Conservation (phyloP, 1,140 invertebrate species). For the Ylistrum balloti region DNA sequence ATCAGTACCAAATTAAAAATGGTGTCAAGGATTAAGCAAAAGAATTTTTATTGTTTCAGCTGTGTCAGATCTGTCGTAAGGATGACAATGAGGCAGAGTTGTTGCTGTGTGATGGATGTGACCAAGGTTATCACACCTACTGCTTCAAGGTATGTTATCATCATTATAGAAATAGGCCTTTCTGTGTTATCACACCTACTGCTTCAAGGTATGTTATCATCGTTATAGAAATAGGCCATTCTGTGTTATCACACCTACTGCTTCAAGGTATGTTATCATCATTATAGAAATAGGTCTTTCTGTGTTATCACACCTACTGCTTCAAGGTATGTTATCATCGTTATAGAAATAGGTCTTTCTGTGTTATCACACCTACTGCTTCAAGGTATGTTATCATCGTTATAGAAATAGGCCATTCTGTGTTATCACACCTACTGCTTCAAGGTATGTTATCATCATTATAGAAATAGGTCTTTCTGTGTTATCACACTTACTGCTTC, state of each 20-base stretch:
- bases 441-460: slow-evolving; percentile 84
- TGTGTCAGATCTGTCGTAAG: slow-evolving; percentile 97
- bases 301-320: slow-evolving; percentile 99
- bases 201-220: slow-evolving; percentile 88
- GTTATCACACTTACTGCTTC: slow-evolving; percentile 99
- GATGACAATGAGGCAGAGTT: slow-evolving; percentile 98
- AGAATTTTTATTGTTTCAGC: slow-evolving; percentile 86
- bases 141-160: slow-evolving; percentile 90
- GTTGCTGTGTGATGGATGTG: slow-evolving; percentile 97
- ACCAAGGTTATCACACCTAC: slow-evolving; percentile 98
- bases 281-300: neutral
- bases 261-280: slow-evolving; percentile 87
- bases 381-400: slow-evolving; percentile 85
- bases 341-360: too few relatives aligned
- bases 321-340: slow-evolving; percentile 87
- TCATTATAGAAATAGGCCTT: neutral
- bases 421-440: slow-evolving; percentile 99
- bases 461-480: too few relatives aligned
- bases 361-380: slow-evolving; percentile 99
- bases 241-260: slow-evolving; percentile 99
- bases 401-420: too few relatives aligned
- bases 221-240: neutral
- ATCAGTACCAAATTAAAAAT: too few relatives aligned
- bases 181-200: slow-evolving; percentile 99
- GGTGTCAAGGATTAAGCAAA: too few relatives aligned